Evolutionary conservation across 2,888 invertebrate species (phyloP).

Genomic region (Incurvaria masculella): DNA sequence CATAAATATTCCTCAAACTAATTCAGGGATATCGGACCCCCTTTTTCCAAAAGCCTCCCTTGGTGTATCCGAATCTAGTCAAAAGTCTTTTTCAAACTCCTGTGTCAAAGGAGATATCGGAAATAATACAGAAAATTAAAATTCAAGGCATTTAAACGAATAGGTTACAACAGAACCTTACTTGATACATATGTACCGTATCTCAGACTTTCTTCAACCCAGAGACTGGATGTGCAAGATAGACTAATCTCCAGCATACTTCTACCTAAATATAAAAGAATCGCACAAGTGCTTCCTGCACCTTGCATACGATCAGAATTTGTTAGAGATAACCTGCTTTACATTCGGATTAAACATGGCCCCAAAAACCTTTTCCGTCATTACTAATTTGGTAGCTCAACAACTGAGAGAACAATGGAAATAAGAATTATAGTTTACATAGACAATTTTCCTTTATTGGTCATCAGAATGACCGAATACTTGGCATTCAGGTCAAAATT

Average conservation of each 20-base stretch:
- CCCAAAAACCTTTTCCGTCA: no score
- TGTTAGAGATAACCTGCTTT: conserved; percentile 17
- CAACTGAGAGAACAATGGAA: no score
- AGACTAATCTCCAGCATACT: conserved; percentile 18
- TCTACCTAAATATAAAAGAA: conserved; percentile 13
- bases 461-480: no score
- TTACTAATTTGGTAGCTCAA: no score
- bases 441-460: no score
- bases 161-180: conserved; percentile 16
- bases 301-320: conserved; percentile 12
- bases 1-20: conserved; percentile 8
- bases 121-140: conserved; percentile 12
- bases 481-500: no score
- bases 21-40: conserved; percentile 16
- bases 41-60: conserved; percentile 13
- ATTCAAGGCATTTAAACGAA: conserved; percentile 15
- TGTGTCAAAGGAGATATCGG: conserved; percentile 9
- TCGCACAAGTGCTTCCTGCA: conserved; percentile 17
- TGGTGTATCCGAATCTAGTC: conserved; percentile 4
- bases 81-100: conserved; percentile 2
- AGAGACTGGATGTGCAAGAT: conserved; percentile 18
- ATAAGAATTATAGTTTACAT: no score
- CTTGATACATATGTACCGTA: conserved; percentile 16
- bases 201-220: conserved; percentile 19
- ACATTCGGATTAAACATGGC: conserved; percentile 4